phyloP scores from a whole-genome alignment of 2,888 invertebrate species.

The Drosophila borealis region DNA sequence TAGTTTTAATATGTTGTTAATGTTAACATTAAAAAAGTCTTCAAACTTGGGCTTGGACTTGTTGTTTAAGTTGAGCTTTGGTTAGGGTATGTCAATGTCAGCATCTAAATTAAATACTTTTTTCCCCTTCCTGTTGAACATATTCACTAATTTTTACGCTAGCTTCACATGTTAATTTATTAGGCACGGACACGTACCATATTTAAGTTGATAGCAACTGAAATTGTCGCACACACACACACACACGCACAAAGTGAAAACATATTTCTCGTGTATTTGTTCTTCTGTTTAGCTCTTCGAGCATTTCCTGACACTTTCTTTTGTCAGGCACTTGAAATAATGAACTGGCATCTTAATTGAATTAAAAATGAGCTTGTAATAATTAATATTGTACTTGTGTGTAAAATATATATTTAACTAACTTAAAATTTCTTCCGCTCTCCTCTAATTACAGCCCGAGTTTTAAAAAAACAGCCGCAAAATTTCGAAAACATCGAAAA shows the following conservation, averaged over 20 bases:
- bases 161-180: conserved; percentile 73
- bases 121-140: conserved; percentile 25
- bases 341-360: conserved; percentile 49
- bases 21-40: background rate
- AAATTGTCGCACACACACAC: conserved; percentile 25
- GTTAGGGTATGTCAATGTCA: conserved; percentile 13
- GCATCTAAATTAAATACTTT: background rate
- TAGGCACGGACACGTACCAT: conserved; percentile 63
- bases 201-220: conserved; percentile 56
- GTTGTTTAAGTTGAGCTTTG: background rate
- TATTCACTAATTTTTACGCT: conserved; percentile 52
- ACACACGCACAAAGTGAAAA: conserved; percentile 22
- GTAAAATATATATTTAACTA: conserved; percentile 17
- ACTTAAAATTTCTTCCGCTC: conserved; percentile 13
- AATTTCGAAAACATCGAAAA: conserved; percentile 80
- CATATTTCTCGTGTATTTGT: conserved; percentile 35
- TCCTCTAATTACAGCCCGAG: conserved; percentile 53
- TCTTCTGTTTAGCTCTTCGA: conserved; percentile 32
- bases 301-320: conserved; percentile 59
- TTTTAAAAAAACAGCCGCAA: conserved; percentile 64
- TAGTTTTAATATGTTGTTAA: background rate
- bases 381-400: background rate
- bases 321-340: conserved; percentile 54
- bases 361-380: conserved; percentile 39
- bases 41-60: too few relatives aligned